Percentiles rank a stretch among this genome's conserved stretches.
Evolutionary conservation across 2,113 vertebrate species (phyloP).

Genomic region (Engraulis encrasicolus): DNA sequence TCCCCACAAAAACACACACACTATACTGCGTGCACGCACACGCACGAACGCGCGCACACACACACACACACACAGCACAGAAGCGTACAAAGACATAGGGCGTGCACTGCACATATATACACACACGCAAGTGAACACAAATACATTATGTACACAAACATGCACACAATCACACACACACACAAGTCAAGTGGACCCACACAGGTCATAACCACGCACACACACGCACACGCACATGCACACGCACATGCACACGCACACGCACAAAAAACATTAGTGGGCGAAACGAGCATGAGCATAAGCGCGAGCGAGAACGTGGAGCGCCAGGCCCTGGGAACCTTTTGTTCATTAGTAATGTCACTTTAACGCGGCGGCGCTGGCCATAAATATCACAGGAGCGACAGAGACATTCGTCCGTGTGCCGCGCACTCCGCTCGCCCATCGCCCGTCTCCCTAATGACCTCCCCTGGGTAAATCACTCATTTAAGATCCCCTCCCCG

Average conservation of each 20-base stretch:
- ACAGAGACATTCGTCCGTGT: not conserved
- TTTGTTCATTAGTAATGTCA: slow-evolving; percentile 8
- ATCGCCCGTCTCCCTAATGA: not conserved
- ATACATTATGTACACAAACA: not conserved
- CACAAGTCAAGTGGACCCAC: not conserved
- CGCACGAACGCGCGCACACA: too few relatives aligned
- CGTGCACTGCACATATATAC: not conserved
- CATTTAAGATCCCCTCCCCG: too few relatives aligned
- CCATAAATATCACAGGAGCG: not conserved
- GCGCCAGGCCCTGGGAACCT: not conserved
- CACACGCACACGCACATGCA: not conserved
- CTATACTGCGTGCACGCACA: not conserved
- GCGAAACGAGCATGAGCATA: not conserved
- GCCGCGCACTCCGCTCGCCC: too few relatives aligned
- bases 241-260: slow-evolving; percentile 12
- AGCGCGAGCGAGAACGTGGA: too few relatives aligned
- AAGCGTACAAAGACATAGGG: too few relatives aligned
- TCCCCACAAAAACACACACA: slow-evolving; percentile 34
- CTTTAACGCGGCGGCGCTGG: not conserved
- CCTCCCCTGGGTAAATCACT: not conserved
- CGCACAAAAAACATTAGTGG: slow-evolving; percentile 10
- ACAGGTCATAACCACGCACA: slow-evolving; percentile 4
- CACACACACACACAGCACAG: not conserved
- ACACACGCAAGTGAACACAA: slow-evolving; percentile 25
- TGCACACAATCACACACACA: not conserved